A percentile compares a stretch with the other conserved stretches of the same genome.
phyloP scores from a whole-genome alignment of 2,888 invertebrate genomes.

The Cataglyphis livida region DNA sequence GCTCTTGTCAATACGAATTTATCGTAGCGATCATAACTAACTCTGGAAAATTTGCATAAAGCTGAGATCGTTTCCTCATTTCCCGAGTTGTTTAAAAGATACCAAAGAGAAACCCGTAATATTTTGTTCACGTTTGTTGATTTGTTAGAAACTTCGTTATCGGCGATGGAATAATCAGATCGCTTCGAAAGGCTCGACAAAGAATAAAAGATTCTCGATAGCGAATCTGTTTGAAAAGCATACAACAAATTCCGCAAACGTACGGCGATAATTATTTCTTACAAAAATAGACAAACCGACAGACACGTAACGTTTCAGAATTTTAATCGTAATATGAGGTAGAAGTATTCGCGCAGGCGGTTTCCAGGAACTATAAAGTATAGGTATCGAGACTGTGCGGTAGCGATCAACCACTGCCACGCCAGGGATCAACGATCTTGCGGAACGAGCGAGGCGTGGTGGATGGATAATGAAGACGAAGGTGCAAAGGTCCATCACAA shows the following conservation, averaged over 20 bases:
- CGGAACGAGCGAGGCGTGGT: conserved; percentile 71
- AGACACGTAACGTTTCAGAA: conserved; percentile 36
- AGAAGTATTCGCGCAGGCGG: not conserved
- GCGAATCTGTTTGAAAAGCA: not conserved
- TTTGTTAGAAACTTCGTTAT: conserved; percentile 30
- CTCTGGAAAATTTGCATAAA: conserved; percentile 17
- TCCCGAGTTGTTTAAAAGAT: conserved; percentile 15
- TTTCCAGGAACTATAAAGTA: conserved; percentile 22
- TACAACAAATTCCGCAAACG: conserved; percentile 4
- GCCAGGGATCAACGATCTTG: conserved; percentile 68
- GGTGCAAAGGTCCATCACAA: conserved; percentile 73
- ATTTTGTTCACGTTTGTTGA: conserved; percentile 16
- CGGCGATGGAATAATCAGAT: conserved; percentile 20
- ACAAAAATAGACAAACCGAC: conserved; percentile 13
- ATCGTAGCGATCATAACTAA: conserved; percentile 14
- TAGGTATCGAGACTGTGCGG: conserved; percentile 37
- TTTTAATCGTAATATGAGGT: conserved; percentile 28
- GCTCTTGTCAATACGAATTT: conserved; percentile 32
- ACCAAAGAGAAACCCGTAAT: conserved; percentile 61
- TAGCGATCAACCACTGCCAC: conserved; percentile 58
- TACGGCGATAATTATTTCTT: conserved; percentile 27
- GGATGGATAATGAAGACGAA: conserved; percentile 74
- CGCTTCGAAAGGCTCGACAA: not conserved
- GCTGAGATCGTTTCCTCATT: conserved; percentile 7
- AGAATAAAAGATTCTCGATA: not conserved